Evolutionary conservation across 2,113 vertebrate species (phyloP), one percentile per base, ranked within the genome.

Genomic region (Myxocyprinus asiaticus): DNA sequence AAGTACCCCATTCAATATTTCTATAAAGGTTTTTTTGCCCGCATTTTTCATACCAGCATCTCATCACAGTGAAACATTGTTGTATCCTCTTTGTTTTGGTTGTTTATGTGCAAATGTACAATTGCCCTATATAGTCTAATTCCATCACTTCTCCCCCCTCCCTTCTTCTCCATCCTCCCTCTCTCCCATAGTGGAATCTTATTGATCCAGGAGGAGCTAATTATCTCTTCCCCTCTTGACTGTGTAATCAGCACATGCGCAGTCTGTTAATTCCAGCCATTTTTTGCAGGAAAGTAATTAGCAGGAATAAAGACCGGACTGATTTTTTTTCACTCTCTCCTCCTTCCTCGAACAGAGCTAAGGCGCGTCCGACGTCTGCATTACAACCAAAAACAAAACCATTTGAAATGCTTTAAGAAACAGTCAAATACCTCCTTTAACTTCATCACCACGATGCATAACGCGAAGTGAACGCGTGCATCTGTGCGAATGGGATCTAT

Each of bases 261-360:
- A 98, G 95, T 98, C 94, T 95, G 96, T 96, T 98, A 98, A 98
- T 98, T 96, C 95, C 94, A 97, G 95, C 96, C 96, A 97, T 98
- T 97, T 97, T 97, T 96, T 80, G 95, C 95, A 96, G 95, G 96
- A 97, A 98, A 97, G 95, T 98, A 98, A 98, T 97, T 98, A 98
- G 96, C 95, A 97, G 96, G 96, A 98, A 98, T 97, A 97, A 98
- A 98, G 96, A 97, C 96, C 95, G 95, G 96, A 96, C 96, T 95
- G 96, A 93, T 98, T 98, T 96, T 96, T 33, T 94, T 77, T 94
- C 94, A 93, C 93, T 93, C 93, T 94, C 94, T 92, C 93, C 92
- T 94, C 95, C 22, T 33, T 33, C 90, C 91, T 92, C 91, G 90
- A 90, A 92, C 90, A 88, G 90, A 93, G 92, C 91, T 91, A 90